Evolutionary conservation across 2,797 vertebrate genomes (phyloP), one percentile per base, ranked within the genome.

Genomic region (Siniperca undulata): DNA sequence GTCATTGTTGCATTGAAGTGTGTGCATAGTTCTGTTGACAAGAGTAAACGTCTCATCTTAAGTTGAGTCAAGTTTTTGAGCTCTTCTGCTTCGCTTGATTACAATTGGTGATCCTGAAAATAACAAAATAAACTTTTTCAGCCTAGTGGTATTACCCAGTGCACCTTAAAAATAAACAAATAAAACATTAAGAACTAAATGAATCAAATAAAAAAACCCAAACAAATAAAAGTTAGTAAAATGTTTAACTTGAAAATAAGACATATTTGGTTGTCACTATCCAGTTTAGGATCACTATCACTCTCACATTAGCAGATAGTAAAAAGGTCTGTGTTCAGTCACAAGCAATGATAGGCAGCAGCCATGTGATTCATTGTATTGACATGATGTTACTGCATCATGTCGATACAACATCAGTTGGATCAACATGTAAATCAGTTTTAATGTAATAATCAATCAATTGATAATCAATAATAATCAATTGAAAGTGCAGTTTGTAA

Each of bases 11-110:
- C 22, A 13, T 40, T 70, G 50, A 16, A 24, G 30, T 62, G 38
- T 72, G 81, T 92, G 74, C 56, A 69, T 89, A 78, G 83, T 82
- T 80, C 78, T 81, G 46, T 50, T 40, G 22, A 73, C 67, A 52
- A 13, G n/a, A 52, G 59, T 19, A 60, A 81, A 77, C 67, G 19
- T 75, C 38, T 74, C 11, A 66, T 50, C 40, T 70, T 30, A 55
- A 53, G 5, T 48, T 36, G 53, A 70, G 22, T 79, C 4, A 62
- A 36, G 72, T 73, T 24, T 76, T 10, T 71, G 66, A 67, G 59
- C 5, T 70, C 30, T 30, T 75, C 30, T 67, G 36, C 59, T 7
- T 67, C 14, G 42, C 2, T 55, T 62, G 27, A 46, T 68, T 46
- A 38, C n/a, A 78, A 67, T 10, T 13, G 13, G 27, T 62, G 40